Percentiles rank a stretch among this genome's conserved stretches.
Conservation (phyloP, 1,140 invertebrate species). For the Calephelis virginiensis region DNA sequence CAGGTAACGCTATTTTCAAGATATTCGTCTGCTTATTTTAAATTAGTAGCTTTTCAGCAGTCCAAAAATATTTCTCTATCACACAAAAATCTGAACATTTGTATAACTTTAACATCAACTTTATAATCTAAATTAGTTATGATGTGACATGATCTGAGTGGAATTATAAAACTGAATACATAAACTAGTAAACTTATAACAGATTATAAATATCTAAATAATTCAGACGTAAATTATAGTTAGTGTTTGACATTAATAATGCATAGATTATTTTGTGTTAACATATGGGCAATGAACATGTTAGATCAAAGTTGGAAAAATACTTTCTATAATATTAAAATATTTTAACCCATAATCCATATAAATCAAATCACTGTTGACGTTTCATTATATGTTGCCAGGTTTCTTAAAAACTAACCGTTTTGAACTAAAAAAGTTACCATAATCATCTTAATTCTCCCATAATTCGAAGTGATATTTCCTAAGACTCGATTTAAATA, state of each 20-base stretch:
- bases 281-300: slow-evolving; percentile 5
- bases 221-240: slow-evolving; percentile 13
- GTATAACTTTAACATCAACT: not conserved
- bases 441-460: slow-evolving; percentile 4
- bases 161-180: not conserved
- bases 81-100: too few relatives aligned
- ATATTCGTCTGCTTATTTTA: too few relatives aligned
- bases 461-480: slow-evolving; percentile 15
- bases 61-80: too few relatives aligned
- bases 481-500: slow-evolving; percentile 7
- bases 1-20: too few relatives aligned
- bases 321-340: slow-evolving; percentile 19
- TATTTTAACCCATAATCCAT: slow-evolving; percentile 13
- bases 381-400: slow-evolving; percentile 20
- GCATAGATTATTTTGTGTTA: slow-evolving; percentile 6
- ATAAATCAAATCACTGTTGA: slow-evolving; percentile 22
- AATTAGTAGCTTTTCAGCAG: not conserved
- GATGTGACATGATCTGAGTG: not conserved
- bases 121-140: slow-evolving; percentile 1
- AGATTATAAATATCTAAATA: slow-evolving; percentile 10
- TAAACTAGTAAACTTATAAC: not conserved
- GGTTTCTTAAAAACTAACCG: slow-evolving; percentile 1
- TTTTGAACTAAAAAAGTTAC: slow-evolving; percentile 9
- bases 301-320: slow-evolving; percentile 7
- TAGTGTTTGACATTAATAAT: slow-evolving; percentile 7